Evolutionary conservation across 2,797 vertebrate species (phyloP), one percentile per base, ranked within the genome.

Genomic region (Hyperoplus immaculatus): DNA sequence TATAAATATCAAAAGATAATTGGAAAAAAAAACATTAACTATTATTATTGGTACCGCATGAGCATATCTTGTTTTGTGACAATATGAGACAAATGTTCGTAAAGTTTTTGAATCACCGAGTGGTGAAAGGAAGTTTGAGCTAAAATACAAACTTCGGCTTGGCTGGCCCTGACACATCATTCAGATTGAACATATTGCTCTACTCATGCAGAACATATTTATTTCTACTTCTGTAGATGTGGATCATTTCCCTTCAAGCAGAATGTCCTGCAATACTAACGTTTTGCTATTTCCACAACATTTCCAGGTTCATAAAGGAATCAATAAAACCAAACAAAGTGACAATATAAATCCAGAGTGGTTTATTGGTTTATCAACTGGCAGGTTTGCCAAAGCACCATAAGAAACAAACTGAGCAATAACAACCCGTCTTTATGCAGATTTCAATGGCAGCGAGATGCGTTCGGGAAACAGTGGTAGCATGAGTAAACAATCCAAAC

Each of bases 371-470:
- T 89, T 75, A 78, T 85, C 80, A 86, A 81, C 83, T 80, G 93
- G 87, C 88, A 89, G 71, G 63, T 91, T 86, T 81, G 82, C 87
- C 88, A 92, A 93, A 94, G 92, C 92, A 94, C 92, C 93, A 84
- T 88, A 69, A 89, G 84, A 83, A 85, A 85, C 82, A 84, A 78
- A 84, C 47, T 51, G 59, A 87, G 81, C 74, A 64, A 72, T 54
- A 66, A 84, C 63, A 66, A 85, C 63, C 72, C 43, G 63, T 61
- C 70, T 75, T 78, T 63, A 29, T 72, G 29, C 29, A 58, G 72
- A 80, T 75, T 77, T 86, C 72, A 78, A 41, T 61, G 78, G 82
- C 83, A 89, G 73, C 82, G 69, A 69, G 81, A 80, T 68, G 81
- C 80, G 45, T 84, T 88, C 72, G 74, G 72, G 74, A 75, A 29